phyloP scores from a whole-genome alignment of 2,113 vertebrate species.

The Catharus bicknelli region DNA sequence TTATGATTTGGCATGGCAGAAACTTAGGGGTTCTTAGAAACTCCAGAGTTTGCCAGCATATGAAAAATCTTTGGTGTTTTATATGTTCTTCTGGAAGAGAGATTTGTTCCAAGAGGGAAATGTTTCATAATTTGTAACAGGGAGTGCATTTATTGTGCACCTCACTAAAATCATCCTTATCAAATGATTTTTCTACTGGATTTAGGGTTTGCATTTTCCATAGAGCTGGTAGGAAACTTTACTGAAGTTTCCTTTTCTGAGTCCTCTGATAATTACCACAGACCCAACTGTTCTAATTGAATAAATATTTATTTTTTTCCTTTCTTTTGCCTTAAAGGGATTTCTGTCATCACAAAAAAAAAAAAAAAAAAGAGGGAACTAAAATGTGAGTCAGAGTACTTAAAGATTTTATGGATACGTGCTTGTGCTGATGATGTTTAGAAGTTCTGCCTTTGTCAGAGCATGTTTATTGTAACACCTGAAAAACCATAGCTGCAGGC shows the following conservation, averaged over 20 bases:
- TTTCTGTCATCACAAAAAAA: not conserved
- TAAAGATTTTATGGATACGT: not conserved
- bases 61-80: not conserved
- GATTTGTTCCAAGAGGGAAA: not conserved
- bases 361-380: not conserved
- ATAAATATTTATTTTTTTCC: not conserved
- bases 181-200: not conserved
- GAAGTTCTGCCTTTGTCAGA: not conserved
- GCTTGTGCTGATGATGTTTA: not conserved
- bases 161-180: not conserved
- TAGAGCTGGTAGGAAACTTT: constrained; percentile 8
- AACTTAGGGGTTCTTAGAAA: not conserved
- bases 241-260: not conserved
- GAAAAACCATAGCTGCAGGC: constrained; percentile 23
- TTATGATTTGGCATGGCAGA: not conserved
- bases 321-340: not conserved
- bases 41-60: not conserved
- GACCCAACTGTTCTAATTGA: not conserved
- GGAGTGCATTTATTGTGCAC: not conserved
- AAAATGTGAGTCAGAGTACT: not conserved
- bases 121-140: not conserved
- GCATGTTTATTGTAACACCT: not conserved
- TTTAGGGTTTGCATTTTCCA: not conserved
- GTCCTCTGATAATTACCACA: not conserved
- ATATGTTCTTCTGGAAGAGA: not conserved